Evolutionary conservation across 2,888 invertebrate genomes (phyloP), one percentile per base, ranked within the genome.

Genomic region (Osmoderma eremita): DNA sequence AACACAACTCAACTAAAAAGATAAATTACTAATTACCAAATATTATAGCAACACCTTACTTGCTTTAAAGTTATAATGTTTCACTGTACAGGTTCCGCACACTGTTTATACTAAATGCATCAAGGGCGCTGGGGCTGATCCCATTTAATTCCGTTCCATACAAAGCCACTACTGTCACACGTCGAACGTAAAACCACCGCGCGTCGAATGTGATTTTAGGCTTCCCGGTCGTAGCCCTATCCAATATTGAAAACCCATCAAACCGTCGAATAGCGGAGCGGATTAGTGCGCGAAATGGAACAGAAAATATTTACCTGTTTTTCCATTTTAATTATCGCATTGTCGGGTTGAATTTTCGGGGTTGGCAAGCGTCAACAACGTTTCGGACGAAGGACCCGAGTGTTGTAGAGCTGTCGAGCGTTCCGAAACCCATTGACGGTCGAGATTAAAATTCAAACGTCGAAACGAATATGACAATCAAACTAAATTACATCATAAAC

Each of bases 381-480:
- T 30, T 30, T 30, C 30, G 30, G 30, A 5, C 30, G 30, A 6
- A 30, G 30, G 30, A 30, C 6, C 6, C 30, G 30, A 6, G 30
- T n/a, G n/a, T 6, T 30, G 30, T 6, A 30, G 24, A 13, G 15
- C 3, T 13, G 45, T 45, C 15, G 18, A 56, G 42, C 8, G 4
- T 15, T 10, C 48, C 30, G 24, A 17, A 24, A 15, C 22, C 13
- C 15, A 24, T 58, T 45, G 58, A 58, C 42, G 58, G 39, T 15
- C 45, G 18, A 65, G 65, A 68, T 68, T 65, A 68, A 68, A 68
- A 65, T 68, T 68, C 68, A 58, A 41, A 61, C 50, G 48, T 61
- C 65, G 48, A 48, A 53, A 42, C 41, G 64, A 41, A 50, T 36
- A 36, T 58, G 65, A 68, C 68, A 68, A 68, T 68, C 68, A 58